Conservation (phyloP, 1,140 invertebrate genomes). For the Lepidurus packardi region DNA sequence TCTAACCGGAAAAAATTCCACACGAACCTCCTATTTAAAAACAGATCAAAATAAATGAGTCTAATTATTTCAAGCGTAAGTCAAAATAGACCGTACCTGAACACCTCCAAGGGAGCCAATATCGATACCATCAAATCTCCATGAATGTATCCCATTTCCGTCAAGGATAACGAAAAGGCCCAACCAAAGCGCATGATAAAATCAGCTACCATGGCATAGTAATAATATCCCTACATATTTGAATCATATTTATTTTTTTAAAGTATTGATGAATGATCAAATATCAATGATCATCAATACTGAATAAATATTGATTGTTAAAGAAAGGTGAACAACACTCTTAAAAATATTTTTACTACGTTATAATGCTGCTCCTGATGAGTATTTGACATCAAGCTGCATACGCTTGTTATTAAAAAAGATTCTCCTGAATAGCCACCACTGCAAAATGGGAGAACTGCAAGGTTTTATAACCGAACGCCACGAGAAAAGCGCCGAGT, state of each 20-base stretch:
- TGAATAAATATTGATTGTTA: too few relatives aligned
- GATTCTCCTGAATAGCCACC: too few relatives aligned
- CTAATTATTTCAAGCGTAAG: slow-evolving; percentile 8
- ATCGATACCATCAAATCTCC: slow-evolving; percentile 82
- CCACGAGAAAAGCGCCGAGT: too few relatives aligned
- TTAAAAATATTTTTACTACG: too few relatives aligned
- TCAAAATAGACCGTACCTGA: slow-evolving; percentile 55
- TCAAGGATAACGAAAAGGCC: slow-evolving; percentile 78
- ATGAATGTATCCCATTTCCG: slow-evolving; percentile 71
- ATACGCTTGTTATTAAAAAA: too few relatives aligned
- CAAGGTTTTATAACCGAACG: too few relatives aligned
- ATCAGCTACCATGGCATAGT: slow-evolving; percentile 96
- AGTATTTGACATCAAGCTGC: too few relatives aligned
- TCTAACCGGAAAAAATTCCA: slow-evolving; percentile 99
- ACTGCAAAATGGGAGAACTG: too few relatives aligned
- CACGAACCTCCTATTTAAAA: slow-evolving; percentile 73
- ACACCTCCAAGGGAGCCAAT: slow-evolving; percentile 87
- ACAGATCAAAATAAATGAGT: slow-evolving; percentile 9
- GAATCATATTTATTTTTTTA: not conserved
- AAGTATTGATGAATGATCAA: too few relatives aligned
- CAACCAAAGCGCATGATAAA: slow-evolving; percentile 88
- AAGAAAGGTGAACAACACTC: too few relatives aligned
- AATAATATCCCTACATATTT: slow-evolving; percentile 72
- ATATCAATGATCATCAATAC: too few relatives aligned
- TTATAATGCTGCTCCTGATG: too few relatives aligned